A percentile compares a stretch with the other conserved stretches of the same genome.
These are phyloP conservation scores for Halichoeres trimaculatus DNA, from an alignment of 2,113 vertebrate genomes.

Conservation along the genomic window DNA sequence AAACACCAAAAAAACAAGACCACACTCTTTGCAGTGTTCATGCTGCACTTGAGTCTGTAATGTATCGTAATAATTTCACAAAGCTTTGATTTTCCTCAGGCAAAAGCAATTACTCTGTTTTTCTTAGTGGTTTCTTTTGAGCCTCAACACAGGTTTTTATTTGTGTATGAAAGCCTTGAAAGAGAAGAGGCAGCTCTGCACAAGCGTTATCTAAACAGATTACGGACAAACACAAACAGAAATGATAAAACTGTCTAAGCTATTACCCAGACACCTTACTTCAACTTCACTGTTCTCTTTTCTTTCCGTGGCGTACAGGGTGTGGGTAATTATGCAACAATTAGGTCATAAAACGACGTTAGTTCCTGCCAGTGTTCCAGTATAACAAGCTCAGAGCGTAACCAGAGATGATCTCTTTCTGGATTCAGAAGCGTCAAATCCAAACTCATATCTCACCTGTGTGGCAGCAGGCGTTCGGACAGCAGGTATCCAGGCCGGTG, in stretches of 20 bases:
- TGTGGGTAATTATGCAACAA: constrained; percentile 3
- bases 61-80: background rate
- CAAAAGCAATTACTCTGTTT: background rate
- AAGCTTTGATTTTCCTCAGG: background rate
- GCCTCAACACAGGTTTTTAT: background rate
- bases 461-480: constrained; percentile 91
- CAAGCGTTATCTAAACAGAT: background rate
- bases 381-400: background rate
- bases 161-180: background rate
- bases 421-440: background rate
- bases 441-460: constrained; percentile 84
- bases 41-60: background rate
- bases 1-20: background rate
- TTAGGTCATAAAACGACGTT: background rate
- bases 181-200: background rate
- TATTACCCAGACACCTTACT: background rate
- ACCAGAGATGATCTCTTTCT: background rate
- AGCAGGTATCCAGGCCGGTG: constrained; percentile 92
- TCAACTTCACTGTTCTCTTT: background rate
- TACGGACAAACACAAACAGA: background rate
- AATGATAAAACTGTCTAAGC: background rate
- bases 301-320: constrained; percentile 4
- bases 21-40: background rate
- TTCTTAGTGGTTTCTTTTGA: background rate
- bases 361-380: too few relatives aligned